Percentiles rank a stretch among this genome's conserved stretches.
phyloP scores from a whole-genome alignment of 2,888 invertebrate genomes.

The Celastrina argiolus region DNA sequence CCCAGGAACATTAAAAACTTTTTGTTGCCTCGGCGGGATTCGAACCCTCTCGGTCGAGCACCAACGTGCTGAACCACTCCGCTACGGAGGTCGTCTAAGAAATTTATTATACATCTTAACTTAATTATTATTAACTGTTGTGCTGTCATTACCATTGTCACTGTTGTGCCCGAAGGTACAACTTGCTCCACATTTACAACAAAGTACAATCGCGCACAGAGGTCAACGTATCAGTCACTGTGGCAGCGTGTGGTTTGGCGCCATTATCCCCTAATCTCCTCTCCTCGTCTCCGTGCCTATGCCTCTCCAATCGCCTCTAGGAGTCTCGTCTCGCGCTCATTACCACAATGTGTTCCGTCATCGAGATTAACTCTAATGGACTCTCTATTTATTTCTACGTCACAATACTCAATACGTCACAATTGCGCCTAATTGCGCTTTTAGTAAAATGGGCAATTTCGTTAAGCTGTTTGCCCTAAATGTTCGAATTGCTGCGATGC shows the following conservation, averaged over 20 bases:
- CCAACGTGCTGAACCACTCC: no score
- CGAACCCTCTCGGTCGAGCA: no score
- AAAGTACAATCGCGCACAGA: conserved; percentile 24
- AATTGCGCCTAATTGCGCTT: conserved; percentile 71
- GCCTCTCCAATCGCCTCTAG: conserved; percentile 56
- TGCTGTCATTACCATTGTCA: background rate
- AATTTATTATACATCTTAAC: no score
- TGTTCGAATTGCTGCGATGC: conserved; percentile 41
- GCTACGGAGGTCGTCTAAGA: no score
- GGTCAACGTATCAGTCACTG: conserved; percentile 37
- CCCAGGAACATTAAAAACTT: no score
- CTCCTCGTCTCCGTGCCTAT: conserved; percentile 39
- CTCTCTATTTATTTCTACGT: conserved; percentile 63
- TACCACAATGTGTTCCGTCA: conserved; percentile 74
- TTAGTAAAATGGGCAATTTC: conserved; percentile 75
- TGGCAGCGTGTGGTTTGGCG: conserved; percentile 39
- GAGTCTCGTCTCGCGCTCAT: conserved; percentile 67
- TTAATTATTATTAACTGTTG: background rate
- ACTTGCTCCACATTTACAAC: background rate
- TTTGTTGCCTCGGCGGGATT: no score
- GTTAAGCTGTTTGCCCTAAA: conserved; percentile 60
- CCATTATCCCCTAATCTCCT: no score
- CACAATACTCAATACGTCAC: conserved; percentile 51
- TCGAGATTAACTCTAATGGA: conserved; percentile 75
- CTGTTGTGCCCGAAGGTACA: background rate